These are phyloP conservation scores for Diachasmimorpha longicaudata DNA, from an alignment of 1,140 invertebrate genomes.

Conservation along the genomic window DNA sequence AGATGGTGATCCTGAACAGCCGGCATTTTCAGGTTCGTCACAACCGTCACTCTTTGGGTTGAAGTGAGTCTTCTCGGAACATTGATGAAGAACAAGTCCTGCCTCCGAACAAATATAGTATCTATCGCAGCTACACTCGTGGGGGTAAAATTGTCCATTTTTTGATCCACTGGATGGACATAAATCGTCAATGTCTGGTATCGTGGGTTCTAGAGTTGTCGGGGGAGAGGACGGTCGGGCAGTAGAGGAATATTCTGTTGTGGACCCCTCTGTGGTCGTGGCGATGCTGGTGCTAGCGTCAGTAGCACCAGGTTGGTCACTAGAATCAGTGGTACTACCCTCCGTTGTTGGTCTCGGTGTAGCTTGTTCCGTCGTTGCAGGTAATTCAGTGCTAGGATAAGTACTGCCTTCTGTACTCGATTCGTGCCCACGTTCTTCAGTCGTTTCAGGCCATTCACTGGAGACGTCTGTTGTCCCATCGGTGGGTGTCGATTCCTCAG, in stretches of 20 bases:
- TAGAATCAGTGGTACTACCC: too few species aligned
- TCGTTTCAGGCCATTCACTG: not conserved
- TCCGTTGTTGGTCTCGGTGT: too few species aligned
- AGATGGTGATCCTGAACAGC: not conserved
- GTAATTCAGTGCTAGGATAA: not conserved
- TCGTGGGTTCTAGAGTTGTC: not conserved
- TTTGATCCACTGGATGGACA: conserved; percentile 12
- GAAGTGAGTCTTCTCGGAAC: conserved; percentile 43
- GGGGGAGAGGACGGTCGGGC: conserved; percentile 30
- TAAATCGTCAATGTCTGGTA: not conserved
- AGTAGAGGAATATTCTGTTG: conserved; percentile 53
- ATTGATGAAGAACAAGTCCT: conserved; percentile 35
- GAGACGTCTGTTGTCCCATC: too few species aligned
- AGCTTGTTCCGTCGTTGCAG: too few species aligned
- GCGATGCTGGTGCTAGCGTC: too few species aligned
- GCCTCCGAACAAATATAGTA: conserved; percentile 50
- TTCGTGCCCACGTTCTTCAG: not conserved
- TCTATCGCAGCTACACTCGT: conserved; percentile 35
- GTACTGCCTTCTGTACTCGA: not conserved
- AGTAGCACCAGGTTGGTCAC: too few species aligned
- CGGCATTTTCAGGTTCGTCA: not conserved
- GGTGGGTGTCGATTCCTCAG: too few species aligned
- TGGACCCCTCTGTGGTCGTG: too few species aligned
- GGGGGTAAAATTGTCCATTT: conserved; percentile 6
- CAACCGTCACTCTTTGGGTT: conserved; percentile 31